Conservation (phyloP, 1,140 invertebrate genomes). For the Oncopodura yosiiana region DNA sequence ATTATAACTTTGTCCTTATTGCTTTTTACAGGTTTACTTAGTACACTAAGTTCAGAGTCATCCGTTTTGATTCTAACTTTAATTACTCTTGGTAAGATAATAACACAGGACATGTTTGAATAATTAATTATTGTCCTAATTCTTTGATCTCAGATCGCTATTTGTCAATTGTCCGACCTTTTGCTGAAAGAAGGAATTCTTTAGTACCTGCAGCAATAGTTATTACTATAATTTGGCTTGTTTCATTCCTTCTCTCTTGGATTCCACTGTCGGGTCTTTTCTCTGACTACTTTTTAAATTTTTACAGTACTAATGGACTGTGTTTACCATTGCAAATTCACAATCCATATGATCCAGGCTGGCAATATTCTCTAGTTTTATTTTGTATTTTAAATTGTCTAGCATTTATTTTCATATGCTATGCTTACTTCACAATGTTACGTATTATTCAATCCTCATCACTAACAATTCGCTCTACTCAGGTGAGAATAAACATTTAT, state of each 20-base stretch:
- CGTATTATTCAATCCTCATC: slow-evolving; percentile 47
- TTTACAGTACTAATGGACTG: slow-evolving; percentile 53
- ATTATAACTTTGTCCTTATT: background rate
- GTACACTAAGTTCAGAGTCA: slow-evolving; percentile 56
- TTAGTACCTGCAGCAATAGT: slow-evolving; percentile 38
- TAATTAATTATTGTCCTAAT: too few species aligned
- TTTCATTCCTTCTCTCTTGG: slow-evolving; percentile 44
- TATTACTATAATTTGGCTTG: slow-evolving; percentile 45
- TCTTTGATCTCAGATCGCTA: slow-evolving; percentile 45
- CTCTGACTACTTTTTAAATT: slow-evolving; percentile 46
- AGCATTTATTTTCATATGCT: slow-evolving; percentile 51
- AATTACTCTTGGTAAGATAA: slow-evolving; percentile 48
- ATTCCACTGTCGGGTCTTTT: slow-evolving; percentile 43
- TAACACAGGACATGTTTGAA: background rate
- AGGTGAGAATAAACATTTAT: too few species aligned
- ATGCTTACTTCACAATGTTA: slow-evolving; percentile 49
- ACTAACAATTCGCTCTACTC: slow-evolving; percentile 47
- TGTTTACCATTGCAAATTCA: slow-evolving; percentile 55
- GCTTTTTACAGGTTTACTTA: slow-evolving; percentile 50
- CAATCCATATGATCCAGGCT: slow-evolving; percentile 51
- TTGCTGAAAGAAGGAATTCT: slow-evolving; percentile 41
- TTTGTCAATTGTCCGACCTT: slow-evolving; percentile 51
- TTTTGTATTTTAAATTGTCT: slow-evolving; percentile 50
- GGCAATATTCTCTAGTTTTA: slow-evolving; percentile 52
- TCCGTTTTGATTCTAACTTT: slow-evolving; percentile 54